Evolutionary conservation across 2,888 invertebrate species (phyloP).

Genomic region (Odontothrips loti): DNA sequence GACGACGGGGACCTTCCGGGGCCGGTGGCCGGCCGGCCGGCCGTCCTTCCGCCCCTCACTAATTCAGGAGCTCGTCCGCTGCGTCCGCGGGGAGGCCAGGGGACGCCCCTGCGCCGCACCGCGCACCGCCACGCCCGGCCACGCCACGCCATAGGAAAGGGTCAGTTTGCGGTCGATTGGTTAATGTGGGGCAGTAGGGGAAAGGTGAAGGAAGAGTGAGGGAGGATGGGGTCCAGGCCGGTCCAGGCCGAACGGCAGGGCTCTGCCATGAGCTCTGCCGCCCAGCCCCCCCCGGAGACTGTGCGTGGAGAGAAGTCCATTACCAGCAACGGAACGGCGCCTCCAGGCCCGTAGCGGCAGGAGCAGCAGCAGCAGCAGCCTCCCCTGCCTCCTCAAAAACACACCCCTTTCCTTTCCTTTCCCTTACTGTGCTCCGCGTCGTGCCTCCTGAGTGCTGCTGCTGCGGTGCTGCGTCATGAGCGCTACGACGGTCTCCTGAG

Average conservation of each 20-base stretch:
- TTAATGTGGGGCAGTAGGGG: conserved; percentile 19
- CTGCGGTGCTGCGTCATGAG: too few relatives aligned
- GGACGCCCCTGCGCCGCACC: background rate
- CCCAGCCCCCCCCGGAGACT: background rate
- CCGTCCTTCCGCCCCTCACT: background rate
- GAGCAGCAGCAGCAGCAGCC: too few relatives aligned
- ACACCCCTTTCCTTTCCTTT: too few relatives aligned
- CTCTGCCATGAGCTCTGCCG: too few relatives aligned
- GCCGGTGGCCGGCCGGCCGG: background rate
- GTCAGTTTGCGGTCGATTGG: conserved; percentile 14
- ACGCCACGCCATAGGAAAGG: background rate
- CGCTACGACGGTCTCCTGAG: too few relatives aligned
- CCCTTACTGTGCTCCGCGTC: too few relatives aligned
- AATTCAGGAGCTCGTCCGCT: background rate
- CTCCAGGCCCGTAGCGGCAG: background rate
- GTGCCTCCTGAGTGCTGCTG: too few relatives aligned
- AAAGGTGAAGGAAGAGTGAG: too few relatives aligned
- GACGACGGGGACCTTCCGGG: too few relatives aligned
- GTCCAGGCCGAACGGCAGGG: background rate
- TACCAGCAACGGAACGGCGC: background rate
- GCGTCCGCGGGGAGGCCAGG: conserved; percentile 1
- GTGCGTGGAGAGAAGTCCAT: background rate
- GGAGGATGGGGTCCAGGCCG: background rate
- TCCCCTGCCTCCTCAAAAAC: too few relatives aligned
- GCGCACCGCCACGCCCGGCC: background rate